Evolutionary conservation across 2,113 vertebrate species (phyloP), one percentile per base, ranked within the genome.

Genomic region (Sylvilagus bachmani): DNA sequence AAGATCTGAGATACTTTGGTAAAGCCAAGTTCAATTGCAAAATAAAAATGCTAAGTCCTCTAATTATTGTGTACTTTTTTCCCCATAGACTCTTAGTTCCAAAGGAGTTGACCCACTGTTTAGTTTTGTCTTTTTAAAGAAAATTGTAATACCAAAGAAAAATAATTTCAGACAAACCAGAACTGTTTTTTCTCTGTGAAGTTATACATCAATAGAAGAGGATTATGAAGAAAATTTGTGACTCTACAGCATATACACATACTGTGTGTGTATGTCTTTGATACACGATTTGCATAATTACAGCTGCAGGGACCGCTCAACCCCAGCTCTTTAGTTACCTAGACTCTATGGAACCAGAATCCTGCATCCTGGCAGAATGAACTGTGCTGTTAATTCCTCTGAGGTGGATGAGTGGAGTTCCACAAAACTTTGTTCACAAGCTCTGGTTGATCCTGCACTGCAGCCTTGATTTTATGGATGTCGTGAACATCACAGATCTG

Each of bases 121-220:
- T 80, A 83, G 70, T 29, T 49, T 75, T 38, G 6, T 82, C 73
- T 93, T 90, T 84, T 66, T 44, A 93, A 94, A 86, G n/a, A 93
- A 91, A 86, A 70, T 1, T 86, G 27, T 27, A 75, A 74, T 90
- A 49, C 36, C 66, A 95, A 70, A 88, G 53, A 79, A 95, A 44
- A 96, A 86, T 17, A 83, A 78, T 53, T 90, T 95, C 29, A 92
- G 81, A 74, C 29, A 93, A 93, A 92, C 31, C 14, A 66, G 25
- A 74, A 16, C 27, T 44, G 24, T 86, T 86, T 85, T 74, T 81
- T 91, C 78, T 61, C 67, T 36, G 80, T 10, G 89, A 55, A 82
- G 58, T 95, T 96, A 93, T 82, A 75, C 22, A 75, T n/a, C 86
- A 82, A 77, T 88, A 90, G 95, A 96, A 94, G n/a, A 81, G 80